Evolutionary conservation across 2,113 vertebrate genomes (phyloP), one percentile per base, ranked within the genome.

Genomic region (Leiothrix lutea): DNA sequence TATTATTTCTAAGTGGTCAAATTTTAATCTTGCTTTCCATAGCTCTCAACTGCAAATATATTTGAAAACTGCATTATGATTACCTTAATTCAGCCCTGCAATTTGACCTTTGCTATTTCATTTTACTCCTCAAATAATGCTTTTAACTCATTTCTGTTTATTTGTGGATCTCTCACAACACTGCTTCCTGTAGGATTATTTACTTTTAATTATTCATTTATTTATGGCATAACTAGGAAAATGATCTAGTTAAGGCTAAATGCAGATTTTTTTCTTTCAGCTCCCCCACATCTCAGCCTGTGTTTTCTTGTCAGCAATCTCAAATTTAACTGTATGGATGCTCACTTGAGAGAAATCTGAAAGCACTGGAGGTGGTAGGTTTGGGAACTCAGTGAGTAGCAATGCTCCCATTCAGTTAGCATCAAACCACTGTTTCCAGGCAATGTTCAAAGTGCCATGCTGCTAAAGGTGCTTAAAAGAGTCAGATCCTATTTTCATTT

Each of bases 1-100:
- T 96, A 97, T 96, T 98, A 97, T 91, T 97, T 96, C 91, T 96
- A 97, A 98, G 90, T 95, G 86, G 91, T 91, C 86, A 94, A 96
- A 89, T 97, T 98, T 98, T 94, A 94, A 69, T 93, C 89, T 95
- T 97, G 91, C 61, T 93, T 97, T 97, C 93, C 92, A 40, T 80
- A 95, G 91, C 75, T 97, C 79, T 97, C 90, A 90, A 38, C 87
- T 86, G 71, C 78, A 97, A 97, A 97, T 95, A 91, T 86, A 97
- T 97, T 97, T 97, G 92, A 97, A 98, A 98, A 97, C 71, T 83
- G 78, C 54, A 83, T 94, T 97, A 92, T 94, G 92, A 97, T 95
- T 95, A 81, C 69, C 71, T 94, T 95, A 97, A 98, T 97, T 97
- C 92, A 92, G 86, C 81, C 86, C 71, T 94, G 94, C 64, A 97